These are phyloP conservation scores for Ctenicera cuprea DNA, from an alignment of 2,888 invertebrate genomes.

Conservation along the genomic window DNA sequence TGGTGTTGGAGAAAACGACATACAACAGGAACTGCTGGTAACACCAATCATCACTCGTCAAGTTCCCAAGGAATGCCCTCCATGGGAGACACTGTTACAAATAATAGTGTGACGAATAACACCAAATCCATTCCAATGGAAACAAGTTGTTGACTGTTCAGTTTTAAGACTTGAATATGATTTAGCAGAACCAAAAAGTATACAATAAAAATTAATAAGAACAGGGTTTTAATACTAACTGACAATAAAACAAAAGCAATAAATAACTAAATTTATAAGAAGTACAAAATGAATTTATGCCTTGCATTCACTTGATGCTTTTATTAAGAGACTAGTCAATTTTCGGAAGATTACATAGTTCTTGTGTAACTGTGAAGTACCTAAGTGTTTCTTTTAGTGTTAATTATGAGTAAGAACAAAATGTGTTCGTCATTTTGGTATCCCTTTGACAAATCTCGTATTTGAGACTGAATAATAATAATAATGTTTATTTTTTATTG, in stretches of 20 bases:
- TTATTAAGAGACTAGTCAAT: conserved; percentile 27
- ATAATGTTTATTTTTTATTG: conserved; percentile 25
- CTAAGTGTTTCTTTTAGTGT: conserved; percentile 13
- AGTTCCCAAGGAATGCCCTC: conserved; percentile 89
- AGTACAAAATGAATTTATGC: conserved; percentile 43
- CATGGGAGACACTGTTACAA: conserved; percentile 85
- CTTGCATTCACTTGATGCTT: conserved; percentile 8
- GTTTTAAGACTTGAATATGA: conserved; percentile 1
- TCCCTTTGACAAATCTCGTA: conserved; percentile 39
- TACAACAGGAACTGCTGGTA: conserved; percentile 76
- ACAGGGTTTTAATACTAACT: conserved; percentile 35
- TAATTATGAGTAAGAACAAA: conserved; percentile 2
- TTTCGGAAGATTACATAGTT: conserved; percentile 4
- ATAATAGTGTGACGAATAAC: conserved; percentile 80
- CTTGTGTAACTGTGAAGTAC: conserved; percentile 21
- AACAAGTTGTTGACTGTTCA: conserved; percentile 72
- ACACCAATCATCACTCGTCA: conserved; percentile 81
- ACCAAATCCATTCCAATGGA: conserved; percentile 74
- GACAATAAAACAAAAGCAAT: conserved; percentile 29
- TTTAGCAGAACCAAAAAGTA: conserved; percentile 34
- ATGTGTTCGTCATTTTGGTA: conserved; percentile 41
- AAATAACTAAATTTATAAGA: conserved; percentile 1
- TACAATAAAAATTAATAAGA: conserved; percentile 30
- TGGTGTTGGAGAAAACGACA: conserved; percentile 72
- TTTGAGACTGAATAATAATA: conserved; percentile 48